A percentile compares a stretch with the other conserved stretches of the same genome.
These are phyloP conservation scores for Lucilia sericata DNA, from an alignment of 1,140 invertebrate genomes.

Conservation along the genomic window DNA sequence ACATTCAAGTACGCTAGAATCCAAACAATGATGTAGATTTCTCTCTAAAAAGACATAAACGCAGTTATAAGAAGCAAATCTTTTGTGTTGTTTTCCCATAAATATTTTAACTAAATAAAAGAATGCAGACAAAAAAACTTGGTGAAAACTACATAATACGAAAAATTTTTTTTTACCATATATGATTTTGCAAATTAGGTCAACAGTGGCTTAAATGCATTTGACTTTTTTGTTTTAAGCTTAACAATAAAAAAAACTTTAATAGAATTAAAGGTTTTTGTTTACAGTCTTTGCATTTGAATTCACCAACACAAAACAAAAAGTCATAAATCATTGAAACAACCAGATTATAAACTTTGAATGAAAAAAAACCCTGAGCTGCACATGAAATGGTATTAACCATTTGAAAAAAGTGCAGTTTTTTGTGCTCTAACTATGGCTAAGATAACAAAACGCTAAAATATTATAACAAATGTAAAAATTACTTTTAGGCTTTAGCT, in stretches of 20 bases:
- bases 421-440: too few species aligned
- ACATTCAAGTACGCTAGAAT: background rate
- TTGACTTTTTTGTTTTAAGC: background rate
- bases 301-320: background rate
- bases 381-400: too few species aligned
- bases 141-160: too few species aligned
- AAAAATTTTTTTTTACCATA: background rate
- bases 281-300: background rate
- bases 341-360: background rate
- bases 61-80: background rate
- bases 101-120: background rate
- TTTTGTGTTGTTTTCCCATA: background rate
- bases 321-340: slow-evolving; percentile 7
- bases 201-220: background rate
- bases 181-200: background rate
- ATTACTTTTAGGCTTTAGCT: too few species aligned
- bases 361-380: background rate
- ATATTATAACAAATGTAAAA: too few species aligned
- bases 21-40: too few species aligned
- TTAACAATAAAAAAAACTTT: background rate
- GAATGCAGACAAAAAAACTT: background rate
- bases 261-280: background rate
- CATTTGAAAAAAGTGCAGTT: too few species aligned
- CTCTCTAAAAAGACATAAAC: too few species aligned
- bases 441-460: too few species aligned